phyloP scores from a whole-genome alignment of 2,113 vertebrate genomes.

The Myotis lucifugus region DNA sequence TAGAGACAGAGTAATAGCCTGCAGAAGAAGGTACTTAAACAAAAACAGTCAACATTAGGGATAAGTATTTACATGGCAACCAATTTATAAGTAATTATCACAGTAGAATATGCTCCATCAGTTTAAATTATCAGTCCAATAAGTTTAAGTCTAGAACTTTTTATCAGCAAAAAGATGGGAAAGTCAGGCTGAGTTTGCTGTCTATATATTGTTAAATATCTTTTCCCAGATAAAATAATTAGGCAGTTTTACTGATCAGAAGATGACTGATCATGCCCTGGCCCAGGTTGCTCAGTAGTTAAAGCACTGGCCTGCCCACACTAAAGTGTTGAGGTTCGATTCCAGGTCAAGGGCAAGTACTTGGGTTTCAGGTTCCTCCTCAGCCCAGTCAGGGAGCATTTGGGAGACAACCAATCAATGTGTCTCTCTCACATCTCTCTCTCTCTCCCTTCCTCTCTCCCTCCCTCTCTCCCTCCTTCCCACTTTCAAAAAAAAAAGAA shows the following conservation, averaged over 20 bases:
- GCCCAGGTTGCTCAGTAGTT: not conserved
- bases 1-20: not conserved
- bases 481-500: no score
- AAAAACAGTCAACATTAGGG: not conserved
- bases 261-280: not conserved
- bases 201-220: not conserved
- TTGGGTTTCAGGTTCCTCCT: no score
- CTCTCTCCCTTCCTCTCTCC: no score
- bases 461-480: no score
- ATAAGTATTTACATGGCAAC: not conserved
- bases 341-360: no score
- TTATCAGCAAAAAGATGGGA: not conserved
- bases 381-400: no score
- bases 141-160: not conserved
- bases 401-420: no score
- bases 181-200: not conserved
- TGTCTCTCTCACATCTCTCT: no score
- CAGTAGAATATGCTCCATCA: not conserved
- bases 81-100: not conserved
- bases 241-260: not conserved
- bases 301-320: not conserved
- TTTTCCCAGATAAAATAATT: slow-evolving; percentile 35
- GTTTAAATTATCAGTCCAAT: not conserved
- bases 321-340: no score
- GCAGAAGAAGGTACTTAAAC: not conserved